Conservation (phyloP, 2,113 vertebrate genomes). For the Lepisosteus osseus region DNA sequence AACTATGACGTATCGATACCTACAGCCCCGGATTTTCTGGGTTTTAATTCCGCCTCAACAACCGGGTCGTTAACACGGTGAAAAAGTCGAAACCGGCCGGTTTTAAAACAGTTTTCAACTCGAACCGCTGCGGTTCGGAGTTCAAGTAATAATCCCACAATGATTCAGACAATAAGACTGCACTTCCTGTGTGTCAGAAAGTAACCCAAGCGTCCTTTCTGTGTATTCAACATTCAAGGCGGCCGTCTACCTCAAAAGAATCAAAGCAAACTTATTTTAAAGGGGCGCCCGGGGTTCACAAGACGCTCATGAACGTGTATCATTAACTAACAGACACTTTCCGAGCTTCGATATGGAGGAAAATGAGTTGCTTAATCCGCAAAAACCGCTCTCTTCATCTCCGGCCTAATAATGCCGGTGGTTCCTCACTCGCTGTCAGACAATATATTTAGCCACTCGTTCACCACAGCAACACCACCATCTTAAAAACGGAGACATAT, state of each 20-base stretch:
- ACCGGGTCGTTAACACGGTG: too few species aligned
- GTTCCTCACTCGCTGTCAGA: constrained; percentile 27
- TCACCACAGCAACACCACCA: constrained; percentile 12
- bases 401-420: constrained; percentile 46
- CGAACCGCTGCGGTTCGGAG: background rate
- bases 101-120: background rate
- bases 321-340: background rate
- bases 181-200: constrained; percentile 21
- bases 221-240: background rate
- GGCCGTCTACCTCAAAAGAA: too few species aligned
- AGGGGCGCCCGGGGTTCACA: background rate
- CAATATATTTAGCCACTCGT: constrained; percentile 38
- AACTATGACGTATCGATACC: too few species aligned
- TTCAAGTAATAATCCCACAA: constrained; percentile 3
- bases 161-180: constrained; percentile 16
- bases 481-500: background rate
- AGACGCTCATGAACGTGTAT: background rate
- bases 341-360: too few species aligned
- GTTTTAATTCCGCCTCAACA: too few species aligned
- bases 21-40: too few species aligned
- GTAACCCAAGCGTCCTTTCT: constrained; percentile 2
- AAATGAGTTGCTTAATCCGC: background rate
- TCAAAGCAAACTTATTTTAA: background rate
- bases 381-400: background rate
- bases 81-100: too few species aligned